Evolutionary conservation across 2,797 vertebrate genomes (phyloP), one percentile per base, ranked within the genome.

Genomic region (Ataeniobius toweri): DNA sequence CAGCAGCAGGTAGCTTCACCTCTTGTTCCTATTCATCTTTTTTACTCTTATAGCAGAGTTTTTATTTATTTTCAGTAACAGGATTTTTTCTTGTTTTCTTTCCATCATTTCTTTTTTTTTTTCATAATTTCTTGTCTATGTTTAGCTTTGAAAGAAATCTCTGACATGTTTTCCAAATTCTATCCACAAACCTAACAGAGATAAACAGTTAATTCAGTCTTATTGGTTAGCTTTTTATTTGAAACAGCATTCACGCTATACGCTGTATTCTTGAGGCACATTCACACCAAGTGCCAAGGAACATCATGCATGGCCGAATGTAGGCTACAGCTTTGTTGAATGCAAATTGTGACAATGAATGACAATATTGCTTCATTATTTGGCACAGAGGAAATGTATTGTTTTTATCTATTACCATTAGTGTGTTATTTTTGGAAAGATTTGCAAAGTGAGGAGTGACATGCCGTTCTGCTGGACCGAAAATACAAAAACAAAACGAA

Each of bases 341-440:
- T 91, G 88, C 89, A 87, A 88, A 94, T 90, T 87, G 79, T 93
- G 89, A 94, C 88, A 90, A 81, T 87, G 94, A 94, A 95, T 95
- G 91, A 94, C 92, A 94, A 94, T 95, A 95, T 96, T 96, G 96
- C 95, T 96, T 95, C 44, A 80, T 90, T 91, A 92, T 95, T 95
- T 96, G 95, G 94, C 95, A 96, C 95, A 90, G 81, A 91, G 91
- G 91, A 94, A 92, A 93, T 82, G 71, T 44, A 68, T 44, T 82
- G 73, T 71, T 82, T 71, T 79, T 75, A 80, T 78, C 46, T 41
- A 75, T 86, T 85, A 90, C 71, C 72, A 81, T 61, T 73, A 55
- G 78, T 83, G 71, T 76, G 81, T 81, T 80, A 67, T 83, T 85
- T 89, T 78, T 70, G 51, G 72, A 85, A 20, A 56, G 74, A 41